Evolutionary conservation across 2,797 vertebrate genomes (phyloP), one percentile per base, ranked within the genome.

Genomic region (Clamator glandarius): DNA sequence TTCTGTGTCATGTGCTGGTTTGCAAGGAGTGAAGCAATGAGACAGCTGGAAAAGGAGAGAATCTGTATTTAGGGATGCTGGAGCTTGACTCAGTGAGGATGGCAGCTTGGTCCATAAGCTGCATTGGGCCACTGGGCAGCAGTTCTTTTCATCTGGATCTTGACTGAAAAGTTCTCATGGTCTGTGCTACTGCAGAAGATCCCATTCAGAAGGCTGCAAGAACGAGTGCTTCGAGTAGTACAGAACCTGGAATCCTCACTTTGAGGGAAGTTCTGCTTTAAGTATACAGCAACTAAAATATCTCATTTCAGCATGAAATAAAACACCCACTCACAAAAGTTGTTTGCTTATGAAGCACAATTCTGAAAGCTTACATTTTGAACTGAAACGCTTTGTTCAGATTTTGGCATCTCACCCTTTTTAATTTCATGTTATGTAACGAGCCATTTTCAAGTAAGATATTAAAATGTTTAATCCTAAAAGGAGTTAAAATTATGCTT

Each of bases 301-400:
- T 39, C 83, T 90, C 88, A 39, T 87, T 93, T 44, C 59, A 88
- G 50, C 26, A 8, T 54, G 85, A 92, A 90, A 75, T 87, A 48
- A 78, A 87, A 70, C 80, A 76, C 94, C 91, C 80, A 93, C 94
- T 90, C 80, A 69, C 28, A 57, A 15, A 50, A 94, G 59, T 90
- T 82, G 78, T 12, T 61, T 92, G 83, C 87, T 95, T 94, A 77
- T 86, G 76, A 82, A 91, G 92, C 92, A 94, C 46, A 95, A 82
- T 79, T 91, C 63, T 76, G 73, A 91, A 86, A 96, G 61, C 28
- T 86, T 79, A 15, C 33, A 54, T 89, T 89, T 88, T 77, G 69
- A 84, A 75, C 61, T 58, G 19, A 79, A 89, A 73, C 23, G 16
- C 80, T 84, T 89, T 95, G 76, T 96, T 90, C 51, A 36, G 36